Base-by-base conservation (phyloP, 2,888 invertebrate genomes). In the Podabrus alpinus region DNA sequence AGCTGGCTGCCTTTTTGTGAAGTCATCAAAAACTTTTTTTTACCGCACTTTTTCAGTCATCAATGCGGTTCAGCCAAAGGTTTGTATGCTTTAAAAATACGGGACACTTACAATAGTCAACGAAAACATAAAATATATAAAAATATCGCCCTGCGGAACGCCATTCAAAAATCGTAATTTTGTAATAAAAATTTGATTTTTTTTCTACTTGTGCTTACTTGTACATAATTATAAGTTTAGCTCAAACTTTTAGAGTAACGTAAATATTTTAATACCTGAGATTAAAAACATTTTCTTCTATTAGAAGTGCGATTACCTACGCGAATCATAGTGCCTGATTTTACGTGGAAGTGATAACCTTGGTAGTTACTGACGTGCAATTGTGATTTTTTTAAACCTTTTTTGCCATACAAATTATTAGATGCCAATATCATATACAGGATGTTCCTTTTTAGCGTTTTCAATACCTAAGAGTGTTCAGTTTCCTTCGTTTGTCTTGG, bases 281-380 rank as follows among this genome's bases (percentile, higher is more conserved):
- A 45, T 45, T 45, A 45, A 45, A 45, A 45, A 45, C 45, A 45
- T 45, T 45, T 45, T 45, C 45, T 45, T 45, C 45, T 45, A 45
- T 45, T 45, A 45, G 45, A 45, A 45, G 45, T 45, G 45, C 45
- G 45, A 45, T 45, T n/a, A 45, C 45, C 45, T 45, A 81, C 83
- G 84, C 85, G 85, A 85, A 85, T 85, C 84, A 85, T 84, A 84
- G 86, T 86, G 86, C 86, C 85, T 86, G 84, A 78, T 76, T 78
- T 79, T 74, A 70, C 75, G 72, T 76, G 78, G 77, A 79, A 80
- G 79, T 79, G 80, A 80, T 80, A 80, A 77, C 21, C 79, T 76
- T 81, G 76, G 79, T 84, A 85, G 85, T 85, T 84, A 84, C 83
- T 82, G 74, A 80, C 81, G 85, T 85, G 85, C 84, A 85, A 85